Evolutionary conservation across 2,888 invertebrate species (phyloP).

Genomic region (Thyatira batis): DNA sequence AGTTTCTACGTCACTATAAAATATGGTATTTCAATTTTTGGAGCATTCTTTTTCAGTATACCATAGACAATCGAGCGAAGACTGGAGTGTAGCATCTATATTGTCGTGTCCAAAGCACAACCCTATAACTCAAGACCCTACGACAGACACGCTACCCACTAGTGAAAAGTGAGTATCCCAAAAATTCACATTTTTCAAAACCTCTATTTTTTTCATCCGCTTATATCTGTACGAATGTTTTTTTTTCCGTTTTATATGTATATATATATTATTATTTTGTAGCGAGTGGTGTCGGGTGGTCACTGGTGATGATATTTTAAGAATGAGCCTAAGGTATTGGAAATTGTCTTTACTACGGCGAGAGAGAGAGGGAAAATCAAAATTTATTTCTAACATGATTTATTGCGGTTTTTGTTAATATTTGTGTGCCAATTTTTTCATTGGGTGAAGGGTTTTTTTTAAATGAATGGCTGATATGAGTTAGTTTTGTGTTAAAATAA

Average conservation of each 20-base stretch:
- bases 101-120: constrained; percentile 87
- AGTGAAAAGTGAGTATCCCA: constrained; percentile 73
- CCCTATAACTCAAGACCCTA: constrained; percentile 49
- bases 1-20: too few species aligned
- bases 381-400: constrained; percentile 19
- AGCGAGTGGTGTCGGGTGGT: constrained; percentile 82
- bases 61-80: constrained; percentile 75
- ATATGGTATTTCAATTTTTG: too few species aligned
- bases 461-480: constrained; percentile 14
- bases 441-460: constrained; percentile 31
- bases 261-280: constrained; percentile 55
- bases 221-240: constrained; percentile 6
- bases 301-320: constrained; percentile 89
- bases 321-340: constrained; percentile 88
- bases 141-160: constrained; percentile 66
- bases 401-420: constrained; percentile 11
- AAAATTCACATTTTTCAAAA: constrained; percentile 9
- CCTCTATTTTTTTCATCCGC: constrained; percentile 20
- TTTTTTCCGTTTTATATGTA: constrained; percentile 6
- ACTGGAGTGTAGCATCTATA: constrained; percentile 88
- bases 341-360: constrained; percentile 19
- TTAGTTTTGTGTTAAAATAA: constrained; percentile 6
- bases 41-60: constrained; percentile 53
- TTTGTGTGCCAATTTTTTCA: constrained; percentile 30
- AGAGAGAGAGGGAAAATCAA: constrained; percentile 24